A percentile compares a stretch with the other conserved stretches of the same genome.
Conservation (phyloP, 2,113 vertebrate genomes). For the Baryphthengus martii region DNA sequence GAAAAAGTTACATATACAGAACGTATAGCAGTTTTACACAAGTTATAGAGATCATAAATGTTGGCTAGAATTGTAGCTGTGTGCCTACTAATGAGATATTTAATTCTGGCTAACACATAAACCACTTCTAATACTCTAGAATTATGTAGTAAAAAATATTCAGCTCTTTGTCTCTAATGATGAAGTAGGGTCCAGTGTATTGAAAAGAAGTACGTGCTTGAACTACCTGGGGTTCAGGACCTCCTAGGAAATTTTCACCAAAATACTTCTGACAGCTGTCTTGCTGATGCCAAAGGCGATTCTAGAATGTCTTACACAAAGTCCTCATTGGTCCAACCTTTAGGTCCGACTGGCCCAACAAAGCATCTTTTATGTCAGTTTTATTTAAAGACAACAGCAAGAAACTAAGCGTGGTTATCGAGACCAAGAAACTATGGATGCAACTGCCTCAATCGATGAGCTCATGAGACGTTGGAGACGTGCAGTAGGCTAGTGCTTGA, state of each 20-base stretch:
- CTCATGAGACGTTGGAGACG: not conserved
- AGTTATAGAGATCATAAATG: constrained; percentile 60
- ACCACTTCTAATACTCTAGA: not conserved
- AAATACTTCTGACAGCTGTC: not conserved
- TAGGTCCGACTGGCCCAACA: not conserved
- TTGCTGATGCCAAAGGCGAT: not conserved
- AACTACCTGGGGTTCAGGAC: not conserved
- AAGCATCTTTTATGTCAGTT: not conserved
- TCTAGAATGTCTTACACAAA: not conserved
- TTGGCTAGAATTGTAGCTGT: constrained; percentile 65
- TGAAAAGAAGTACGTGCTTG: constrained; percentile 17
- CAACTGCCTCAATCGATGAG: not conserved
- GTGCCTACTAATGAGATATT: constrained; percentile 46
- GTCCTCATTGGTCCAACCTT: not conserved
- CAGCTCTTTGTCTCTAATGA: constrained; percentile 34
- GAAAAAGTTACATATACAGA: constrained; percentile 31
- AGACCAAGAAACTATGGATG: not conserved
- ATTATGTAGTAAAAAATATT: constrained; percentile 1
- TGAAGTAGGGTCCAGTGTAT: not conserved
- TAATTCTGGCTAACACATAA: constrained; percentile 19
- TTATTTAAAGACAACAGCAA: constrained; percentile 4
- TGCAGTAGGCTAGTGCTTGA: not conserved
- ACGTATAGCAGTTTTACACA: constrained; percentile 50
- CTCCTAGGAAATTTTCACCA: not conserved
- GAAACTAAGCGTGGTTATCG: not conserved